These are phyloP conservation scores for Momotus momota DNA, from an alignment of 2,797 vertebrate genomes.

Conservation along the genomic window DNA sequence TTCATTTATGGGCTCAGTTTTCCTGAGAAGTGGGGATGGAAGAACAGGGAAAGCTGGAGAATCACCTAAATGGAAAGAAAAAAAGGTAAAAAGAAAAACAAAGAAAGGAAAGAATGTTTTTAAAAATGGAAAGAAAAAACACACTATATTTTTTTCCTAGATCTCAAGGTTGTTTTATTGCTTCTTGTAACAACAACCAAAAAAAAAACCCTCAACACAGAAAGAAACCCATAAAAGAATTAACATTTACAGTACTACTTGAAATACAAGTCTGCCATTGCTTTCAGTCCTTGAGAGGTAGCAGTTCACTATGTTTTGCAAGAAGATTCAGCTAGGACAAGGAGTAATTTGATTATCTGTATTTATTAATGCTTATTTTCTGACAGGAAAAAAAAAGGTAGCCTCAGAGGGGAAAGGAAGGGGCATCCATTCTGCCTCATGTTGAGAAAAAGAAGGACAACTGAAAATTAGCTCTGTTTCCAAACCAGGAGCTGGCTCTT, in stretches of 20 bases:
- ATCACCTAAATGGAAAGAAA: too few relatives aligned
- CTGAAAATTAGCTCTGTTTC: constrained; percentile 24
- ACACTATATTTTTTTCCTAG: background rate
- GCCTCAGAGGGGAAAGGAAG: background rate
- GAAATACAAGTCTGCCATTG: background rate
- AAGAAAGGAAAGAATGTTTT: background rate
- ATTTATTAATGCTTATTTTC: background rate
- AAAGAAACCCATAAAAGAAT: background rate
- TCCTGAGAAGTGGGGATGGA: background rate
- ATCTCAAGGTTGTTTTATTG: background rate
- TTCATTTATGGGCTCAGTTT: background rate
- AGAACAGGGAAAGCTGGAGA: too few relatives aligned
- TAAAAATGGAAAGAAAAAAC: background rate
- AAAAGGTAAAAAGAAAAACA: too few relatives aligned
- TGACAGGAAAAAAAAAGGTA: background rate
- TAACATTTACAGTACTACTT: background rate
- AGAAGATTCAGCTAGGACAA: background rate
- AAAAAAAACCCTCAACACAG: background rate
- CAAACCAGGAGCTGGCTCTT: background rate
- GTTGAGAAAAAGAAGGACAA: background rate
- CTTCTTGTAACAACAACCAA: background rate
- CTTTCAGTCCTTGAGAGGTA: background rate
- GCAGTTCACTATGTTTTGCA: background rate
- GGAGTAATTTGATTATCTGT: background rate
- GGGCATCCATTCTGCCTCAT: fast-evolving